These are phyloP conservation scores for Oscheius sp. DNA, from an alignment of 2,888 invertebrate genomes.

Conservation along the genomic window DNA sequence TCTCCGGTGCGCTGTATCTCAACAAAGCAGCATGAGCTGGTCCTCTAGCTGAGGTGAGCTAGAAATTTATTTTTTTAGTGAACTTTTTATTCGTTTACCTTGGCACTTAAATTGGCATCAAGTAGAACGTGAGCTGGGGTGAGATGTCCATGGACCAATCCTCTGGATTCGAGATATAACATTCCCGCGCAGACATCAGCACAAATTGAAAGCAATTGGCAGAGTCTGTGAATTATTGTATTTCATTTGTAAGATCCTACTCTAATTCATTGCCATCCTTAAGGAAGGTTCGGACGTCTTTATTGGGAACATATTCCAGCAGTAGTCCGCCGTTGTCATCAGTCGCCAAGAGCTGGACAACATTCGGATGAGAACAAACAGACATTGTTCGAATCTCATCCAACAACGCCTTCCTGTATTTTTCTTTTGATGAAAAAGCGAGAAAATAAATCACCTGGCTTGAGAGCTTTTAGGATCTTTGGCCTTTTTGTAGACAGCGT, in stretches of 20 bases:
- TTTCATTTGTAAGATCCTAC: not conserved
- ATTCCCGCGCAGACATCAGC: slow-evolving; percentile 54
- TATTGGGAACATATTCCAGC: slow-evolving; percentile 47
- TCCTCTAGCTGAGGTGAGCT: slow-evolving; percentile 56
- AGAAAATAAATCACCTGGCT: slow-evolving; percentile 34
- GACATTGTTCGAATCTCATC: slow-evolving; percentile 53
- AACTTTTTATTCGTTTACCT: slow-evolving; percentile 24
- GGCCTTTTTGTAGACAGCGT: slow-evolving; percentile 46
- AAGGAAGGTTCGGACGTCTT: slow-evolving; percentile 45
- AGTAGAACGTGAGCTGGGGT: slow-evolving; percentile 57
- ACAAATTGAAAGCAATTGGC: slow-evolving; percentile 39
- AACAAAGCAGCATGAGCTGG: slow-evolving; percentile 63
- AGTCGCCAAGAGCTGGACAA: slow-evolving; percentile 42
- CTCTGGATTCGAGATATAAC: slow-evolving; percentile 52
- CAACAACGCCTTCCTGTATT: slow-evolving; percentile 48
- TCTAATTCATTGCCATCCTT: slow-evolving; percentile 29
- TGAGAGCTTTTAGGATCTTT: slow-evolving; percentile 48
- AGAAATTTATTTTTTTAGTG: slow-evolving; percentile 1
- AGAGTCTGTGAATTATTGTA: not conserved
- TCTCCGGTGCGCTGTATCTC: slow-evolving; percentile 63
- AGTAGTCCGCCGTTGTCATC: slow-evolving; percentile 51
- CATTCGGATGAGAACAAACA: slow-evolving; percentile 47
- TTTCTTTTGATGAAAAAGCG: not conserved
- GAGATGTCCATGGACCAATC: slow-evolving; percentile 62
- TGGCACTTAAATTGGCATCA: slow-evolving; percentile 39